Percentiles rank a stretch among this genome's conserved stretches.
Evolutionary conservation across 2,888 invertebrate genomes (phyloP).

Genomic region (Allolobophora icterica): DNA sequence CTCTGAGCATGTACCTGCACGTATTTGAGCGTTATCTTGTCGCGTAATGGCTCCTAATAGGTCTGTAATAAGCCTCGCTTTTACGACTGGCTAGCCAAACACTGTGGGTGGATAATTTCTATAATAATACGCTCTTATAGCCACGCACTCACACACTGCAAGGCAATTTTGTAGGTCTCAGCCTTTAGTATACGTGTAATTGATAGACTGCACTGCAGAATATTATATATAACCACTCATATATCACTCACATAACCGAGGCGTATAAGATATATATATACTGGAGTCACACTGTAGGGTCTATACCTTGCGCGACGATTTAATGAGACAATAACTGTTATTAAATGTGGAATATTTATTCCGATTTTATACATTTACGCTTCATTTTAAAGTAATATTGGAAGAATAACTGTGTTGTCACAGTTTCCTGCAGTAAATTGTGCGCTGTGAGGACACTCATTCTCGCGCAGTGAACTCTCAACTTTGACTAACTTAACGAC

Average conservation of each 20-base stretch:
- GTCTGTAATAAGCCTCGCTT: background rate
- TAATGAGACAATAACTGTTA: background rate
- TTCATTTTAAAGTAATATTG: no score
- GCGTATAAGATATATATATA: no score
- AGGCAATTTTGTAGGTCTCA: background rate
- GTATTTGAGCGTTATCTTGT: constrained; percentile 62
- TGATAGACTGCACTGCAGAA: background rate
- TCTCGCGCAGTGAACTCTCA: no score
- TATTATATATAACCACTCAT: background rate
- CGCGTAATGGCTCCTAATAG: background rate
- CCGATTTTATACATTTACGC: background rate
- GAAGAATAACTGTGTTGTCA: no score
- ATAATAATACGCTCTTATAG: background rate
- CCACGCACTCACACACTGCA: background rate
- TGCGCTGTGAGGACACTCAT: no score
- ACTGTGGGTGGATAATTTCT: background rate
- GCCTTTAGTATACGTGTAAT: background rate
- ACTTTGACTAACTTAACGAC: no score
- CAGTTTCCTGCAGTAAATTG: no score
- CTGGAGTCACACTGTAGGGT: no score
- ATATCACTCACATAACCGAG: no score
- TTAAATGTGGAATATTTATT: background rate
- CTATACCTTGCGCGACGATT: no score
- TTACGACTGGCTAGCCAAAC: background rate
- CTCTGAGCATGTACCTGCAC: background rate